Evolutionary conservation across 2,888 invertebrate genomes (phyloP).

Genomic region (Lasioglossum villosulum): DNA sequence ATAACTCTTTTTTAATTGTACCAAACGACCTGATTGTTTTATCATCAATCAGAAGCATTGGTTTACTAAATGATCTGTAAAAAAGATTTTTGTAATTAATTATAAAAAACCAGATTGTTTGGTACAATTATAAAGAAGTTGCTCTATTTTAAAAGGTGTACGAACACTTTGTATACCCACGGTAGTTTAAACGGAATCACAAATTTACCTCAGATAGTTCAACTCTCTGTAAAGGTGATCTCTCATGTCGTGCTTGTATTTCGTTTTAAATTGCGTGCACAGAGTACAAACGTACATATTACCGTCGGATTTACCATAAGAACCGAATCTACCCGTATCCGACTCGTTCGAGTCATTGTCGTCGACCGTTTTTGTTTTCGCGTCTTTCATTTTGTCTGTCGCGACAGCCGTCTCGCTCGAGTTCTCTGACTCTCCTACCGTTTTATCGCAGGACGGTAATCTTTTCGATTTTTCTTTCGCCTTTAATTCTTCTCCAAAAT

Average conservation of each 20-base stretch:
- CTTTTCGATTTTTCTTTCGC: constrained; percentile 64
- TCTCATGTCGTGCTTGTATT: constrained; percentile 87
- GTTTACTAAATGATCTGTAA: no score
- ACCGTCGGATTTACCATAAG: constrained; percentile 86
- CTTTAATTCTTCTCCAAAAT: constrained; percentile 69
- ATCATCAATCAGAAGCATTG: no score
- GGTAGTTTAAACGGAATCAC: neutral
- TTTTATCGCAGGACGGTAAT: constrained; percentile 59
- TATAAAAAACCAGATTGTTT: no score
- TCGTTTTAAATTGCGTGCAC: constrained; percentile 87
- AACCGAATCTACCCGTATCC: constrained; percentile 74
- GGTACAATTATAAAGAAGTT: no score
- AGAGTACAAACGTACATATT: constrained; percentile 87
- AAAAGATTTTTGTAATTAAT: no score
- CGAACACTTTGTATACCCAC: no score
- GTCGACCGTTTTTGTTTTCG: constrained; percentile 34
- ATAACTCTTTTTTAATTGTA: no score
- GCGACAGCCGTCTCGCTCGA: neutral
- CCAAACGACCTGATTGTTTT: no score
- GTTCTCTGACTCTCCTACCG: constrained; percentile 28
- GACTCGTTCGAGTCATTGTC: constrained; percentile 49
- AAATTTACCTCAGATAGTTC: constrained; percentile 87
- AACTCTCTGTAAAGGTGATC: constrained; percentile 89
- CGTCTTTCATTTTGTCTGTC: constrained; percentile 20
- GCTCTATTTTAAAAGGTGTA: no score